Conservation (phyloP, 1,140 invertebrate species). For the Caenorhabditis inopinata region DNA sequence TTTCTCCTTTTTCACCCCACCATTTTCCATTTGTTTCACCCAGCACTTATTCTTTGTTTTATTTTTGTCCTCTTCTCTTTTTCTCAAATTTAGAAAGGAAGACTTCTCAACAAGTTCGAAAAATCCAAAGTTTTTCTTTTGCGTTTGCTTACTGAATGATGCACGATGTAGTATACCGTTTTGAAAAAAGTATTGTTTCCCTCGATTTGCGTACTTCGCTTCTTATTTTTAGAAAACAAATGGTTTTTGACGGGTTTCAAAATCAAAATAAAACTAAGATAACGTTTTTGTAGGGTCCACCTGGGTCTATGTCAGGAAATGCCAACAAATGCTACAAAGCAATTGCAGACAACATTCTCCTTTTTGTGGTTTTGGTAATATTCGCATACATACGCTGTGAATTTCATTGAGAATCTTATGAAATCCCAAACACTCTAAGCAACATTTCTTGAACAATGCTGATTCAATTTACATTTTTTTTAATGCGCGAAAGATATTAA, state of each 20-base stretch:
- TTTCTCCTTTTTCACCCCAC: constrained; percentile 17
- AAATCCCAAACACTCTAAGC: too few relatives aligned
- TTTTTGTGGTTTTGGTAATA: neutral
- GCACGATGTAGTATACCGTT: too few relatives aligned
- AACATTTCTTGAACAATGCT: too few relatives aligned
- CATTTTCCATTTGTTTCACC: neutral
- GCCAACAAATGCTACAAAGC: neutral
- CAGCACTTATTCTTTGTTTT: neutral
- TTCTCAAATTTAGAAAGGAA: neutral
- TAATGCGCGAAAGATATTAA: too few relatives aligned
- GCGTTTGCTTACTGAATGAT: neutral
- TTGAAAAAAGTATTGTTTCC: too few relatives aligned
- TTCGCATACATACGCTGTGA: too few relatives aligned
- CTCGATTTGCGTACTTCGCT: too few relatives aligned
- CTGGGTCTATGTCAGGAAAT: constrained; percentile 10
- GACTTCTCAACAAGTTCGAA: neutral
- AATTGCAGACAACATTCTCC: neutral
- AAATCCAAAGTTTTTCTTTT: neutral
- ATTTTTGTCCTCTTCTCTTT: neutral
- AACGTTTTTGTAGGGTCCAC: neutral
- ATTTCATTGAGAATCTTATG: too few relatives aligned
- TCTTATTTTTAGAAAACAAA: too few relatives aligned
- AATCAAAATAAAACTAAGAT: too few relatives aligned
- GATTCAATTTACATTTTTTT: too few relatives aligned
- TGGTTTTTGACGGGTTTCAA: too few relatives aligned